Evolutionary conservation across 1,140 invertebrate species (phyloP), one percentile per base, ranked within the genome.

Genomic region (Maniola jurtina): DNA sequence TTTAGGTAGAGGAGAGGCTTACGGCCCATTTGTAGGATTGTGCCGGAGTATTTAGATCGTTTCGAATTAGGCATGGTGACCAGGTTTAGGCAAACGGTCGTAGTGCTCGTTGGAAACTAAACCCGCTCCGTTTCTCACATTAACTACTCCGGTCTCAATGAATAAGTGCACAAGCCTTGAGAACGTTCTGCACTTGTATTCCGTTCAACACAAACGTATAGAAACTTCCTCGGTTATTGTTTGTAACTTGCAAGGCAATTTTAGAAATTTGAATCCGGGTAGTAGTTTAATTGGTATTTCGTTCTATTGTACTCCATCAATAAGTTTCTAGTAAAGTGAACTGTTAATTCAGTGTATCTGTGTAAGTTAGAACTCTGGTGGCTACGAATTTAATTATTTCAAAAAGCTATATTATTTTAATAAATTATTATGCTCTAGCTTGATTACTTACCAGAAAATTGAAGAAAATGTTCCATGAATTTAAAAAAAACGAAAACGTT

Each of bases 11-110:
- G 8, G 50, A 34, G 61, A 55, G 60, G 59, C 54, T 64, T 70
- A 70, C 68, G 61, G 61, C 62, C 67, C 60, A 70, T 72, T 66
- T 66, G 68, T 63, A 66, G 68, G 56, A 66, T 66, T 69, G 62
- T 55, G 56, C 64, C 61, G 64, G 55, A 66, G 66, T 73, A 79
- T 74, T 75, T 74, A 75, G 72, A 76, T 71, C 71, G 67, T 78
- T 80, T 68, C 70, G 78, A 80, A 84, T 85, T 85, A 84, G 72
- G 72, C 79, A 74, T 82, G 84, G 80, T 83, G 84, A 81, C 84
- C 84, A 89, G 82, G 80, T 85, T 81, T 83, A 77, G 81, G 80
- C 77, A 86, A 87, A 86, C 79, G 80, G 65, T 81, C 73, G 71
- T 75, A 59, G 52, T 61, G 72, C 70, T 75, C 72, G 76, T 77